phyloP scores from a whole-genome alignment of 1,140 invertebrate species.

The Drosophila tropicalis region DNA sequence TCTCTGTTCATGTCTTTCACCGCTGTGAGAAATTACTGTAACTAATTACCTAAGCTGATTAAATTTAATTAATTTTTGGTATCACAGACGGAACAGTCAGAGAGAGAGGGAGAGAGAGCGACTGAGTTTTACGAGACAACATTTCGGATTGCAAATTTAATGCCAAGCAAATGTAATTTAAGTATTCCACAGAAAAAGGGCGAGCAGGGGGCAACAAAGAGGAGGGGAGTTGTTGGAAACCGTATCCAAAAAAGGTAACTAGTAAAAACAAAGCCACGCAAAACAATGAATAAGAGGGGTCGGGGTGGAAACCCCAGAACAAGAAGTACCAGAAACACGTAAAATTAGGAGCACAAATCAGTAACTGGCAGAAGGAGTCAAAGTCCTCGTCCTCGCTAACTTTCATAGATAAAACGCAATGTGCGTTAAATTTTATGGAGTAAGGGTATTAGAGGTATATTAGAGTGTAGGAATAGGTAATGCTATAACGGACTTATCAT shows the following conservation, averaged over 20 bases:
- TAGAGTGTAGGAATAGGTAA: background rate
- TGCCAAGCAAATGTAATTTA: conserved; percentile 18
- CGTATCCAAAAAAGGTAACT: background rate
- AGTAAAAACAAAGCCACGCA: conserved; percentile 7
- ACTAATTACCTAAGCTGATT: conserved; percentile 24
- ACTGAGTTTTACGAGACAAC: conserved; percentile 1
- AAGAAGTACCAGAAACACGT: background rate
- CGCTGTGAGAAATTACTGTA: conserved; percentile 3
- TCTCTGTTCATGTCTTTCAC: background rate
- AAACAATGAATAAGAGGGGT: background rate
- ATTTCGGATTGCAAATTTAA: conserved; percentile 23
- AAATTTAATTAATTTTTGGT: conserved; percentile 17
- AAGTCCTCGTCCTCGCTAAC: background rate
- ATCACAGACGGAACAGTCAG: background rate
- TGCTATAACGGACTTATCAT: background rate
- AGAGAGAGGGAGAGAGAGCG: no score
- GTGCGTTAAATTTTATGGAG: background rate
- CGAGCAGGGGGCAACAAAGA: background rate
- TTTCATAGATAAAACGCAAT: conserved; percentile 18
- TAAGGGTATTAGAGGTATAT: background rate
- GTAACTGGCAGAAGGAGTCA: background rate
- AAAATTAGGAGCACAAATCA: background rate
- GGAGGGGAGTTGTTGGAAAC: background rate
- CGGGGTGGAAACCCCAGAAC: background rate
- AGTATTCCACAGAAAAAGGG: background rate